A percentile compares a stretch with the other conserved stretches of the same genome.
Conservation (phyloP, 1,140 invertebrate genomes). For the Brachionus rubens region DNA sequence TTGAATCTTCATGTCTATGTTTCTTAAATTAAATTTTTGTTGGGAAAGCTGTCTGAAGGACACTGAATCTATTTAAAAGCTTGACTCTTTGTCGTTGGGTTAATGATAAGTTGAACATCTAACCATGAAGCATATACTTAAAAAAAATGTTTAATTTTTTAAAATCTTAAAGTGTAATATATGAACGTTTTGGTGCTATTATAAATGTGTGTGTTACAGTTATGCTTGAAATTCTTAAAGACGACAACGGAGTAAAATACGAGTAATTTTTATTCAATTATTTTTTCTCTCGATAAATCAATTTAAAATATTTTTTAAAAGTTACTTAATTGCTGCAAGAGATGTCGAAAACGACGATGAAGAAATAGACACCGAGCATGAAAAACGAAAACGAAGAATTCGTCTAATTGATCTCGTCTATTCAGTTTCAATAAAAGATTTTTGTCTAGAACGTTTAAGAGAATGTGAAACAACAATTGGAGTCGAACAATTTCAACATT, state of each 20-base stretch:
- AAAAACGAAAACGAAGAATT: slow-evolving; percentile 58
- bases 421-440: slow-evolving; percentile 68
- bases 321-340: slow-evolving; percentile 50
- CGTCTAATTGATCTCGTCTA: slow-evolving; percentile 69
- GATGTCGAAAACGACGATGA: slow-evolving; percentile 48
- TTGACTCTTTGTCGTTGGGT: too few relatives aligned
- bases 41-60: too few relatives aligned
- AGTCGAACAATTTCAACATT: slow-evolving; percentile 49
- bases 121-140: too few relatives aligned
- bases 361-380: slow-evolving; percentile 56
- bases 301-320: slow-evolving; percentile 46
- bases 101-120: too few relatives aligned
- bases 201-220: slow-evolving; percentile 75
- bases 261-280: slow-evolving; percentile 67
- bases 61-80: too few relatives aligned
- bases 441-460: slow-evolving; percentile 68
- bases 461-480: slow-evolving; percentile 64
- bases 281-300: background rate
- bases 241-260: slow-evolving; percentile 67
- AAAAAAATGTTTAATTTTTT: too few relatives aligned
- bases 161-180: slow-evolving; percentile 62
- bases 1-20: too few relatives aligned
- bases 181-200: slow-evolving; percentile 72
- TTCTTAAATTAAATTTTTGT: too few relatives aligned
- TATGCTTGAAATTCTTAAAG: slow-evolving; percentile 76